phyloP scores from a whole-genome alignment of 2,888 invertebrate genomes.

The Diarsia brunnea region DNA sequence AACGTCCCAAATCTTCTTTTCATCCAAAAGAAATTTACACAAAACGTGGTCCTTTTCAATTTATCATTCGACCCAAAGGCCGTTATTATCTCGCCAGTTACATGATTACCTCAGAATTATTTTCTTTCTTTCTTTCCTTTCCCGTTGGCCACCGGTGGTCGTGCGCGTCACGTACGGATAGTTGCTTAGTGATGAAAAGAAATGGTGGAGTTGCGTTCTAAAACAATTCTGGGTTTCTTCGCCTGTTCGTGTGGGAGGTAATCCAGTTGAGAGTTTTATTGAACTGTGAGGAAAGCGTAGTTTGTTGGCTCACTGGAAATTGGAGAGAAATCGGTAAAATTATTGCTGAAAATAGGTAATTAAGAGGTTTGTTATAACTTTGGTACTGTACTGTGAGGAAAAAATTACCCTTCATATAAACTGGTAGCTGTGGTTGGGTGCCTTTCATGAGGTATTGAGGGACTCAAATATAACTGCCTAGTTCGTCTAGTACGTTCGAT shows the following conservation, averaged over 20 bases:
- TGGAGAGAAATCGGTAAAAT: background rate
- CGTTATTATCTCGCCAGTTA: slow-evolving; percentile 65
- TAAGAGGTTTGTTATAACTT: background rate
- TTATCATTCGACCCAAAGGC: slow-evolving; percentile 60
- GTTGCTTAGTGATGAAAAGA: slow-evolving; percentile 48
- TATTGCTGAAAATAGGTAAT: background rate
- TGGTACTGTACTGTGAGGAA: background rate
- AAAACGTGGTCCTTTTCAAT: slow-evolving; percentile 60
- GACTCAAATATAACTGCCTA: background rate
- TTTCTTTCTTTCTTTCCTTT: slow-evolving; percentile 46
- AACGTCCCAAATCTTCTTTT: slow-evolving; percentile 25
- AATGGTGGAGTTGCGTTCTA: slow-evolving; percentile 35
- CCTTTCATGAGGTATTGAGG: background rate
- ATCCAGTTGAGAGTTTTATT: slow-evolving; percentile 35
- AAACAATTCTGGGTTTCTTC: slow-evolving; percentile 53
- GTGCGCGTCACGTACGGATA: slow-evolving; percentile 60
- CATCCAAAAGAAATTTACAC: slow-evolving; percentile 50
- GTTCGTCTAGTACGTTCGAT: background rate
- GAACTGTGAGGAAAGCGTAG: slow-evolving; percentile 3
- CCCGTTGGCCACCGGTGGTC: slow-evolving; percentile 39
- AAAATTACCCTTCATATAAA: background rate
- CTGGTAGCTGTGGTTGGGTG: background rate
- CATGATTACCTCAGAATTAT: slow-evolving; percentile 68
- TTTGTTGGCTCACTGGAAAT: background rate
- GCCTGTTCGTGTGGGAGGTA: slow-evolving; percentile 7